Conservation (phyloP, 2,888 invertebrate genomes). For the Julus scandinavius region DNA sequence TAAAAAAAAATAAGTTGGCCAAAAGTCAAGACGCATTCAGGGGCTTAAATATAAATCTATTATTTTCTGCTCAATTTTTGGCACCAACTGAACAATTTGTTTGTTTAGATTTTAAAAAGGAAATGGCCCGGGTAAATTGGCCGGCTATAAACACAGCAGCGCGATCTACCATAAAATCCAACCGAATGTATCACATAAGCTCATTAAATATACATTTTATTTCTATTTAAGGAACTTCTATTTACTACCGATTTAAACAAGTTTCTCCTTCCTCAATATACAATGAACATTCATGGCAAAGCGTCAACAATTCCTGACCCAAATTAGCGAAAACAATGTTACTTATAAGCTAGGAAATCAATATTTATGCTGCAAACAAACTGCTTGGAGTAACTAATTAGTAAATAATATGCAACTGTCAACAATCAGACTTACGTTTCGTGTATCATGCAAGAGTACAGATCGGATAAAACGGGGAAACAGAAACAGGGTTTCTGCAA, state of each 20-base stretch:
- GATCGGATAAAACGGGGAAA: no score
- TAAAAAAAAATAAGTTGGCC: neutral
- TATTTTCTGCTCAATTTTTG: neutral
- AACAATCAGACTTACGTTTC: neutral
- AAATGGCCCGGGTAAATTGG: slow-evolving; percentile 9
- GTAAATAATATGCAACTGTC: neutral
- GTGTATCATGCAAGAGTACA: no score
- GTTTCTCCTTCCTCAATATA: neutral
- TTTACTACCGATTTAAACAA: neutral
- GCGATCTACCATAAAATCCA: neutral
- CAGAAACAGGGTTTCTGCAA: no score
- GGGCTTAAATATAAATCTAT: neutral
- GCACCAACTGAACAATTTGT: neutral
- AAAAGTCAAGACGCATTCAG: neutral
- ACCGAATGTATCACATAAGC: neutral
- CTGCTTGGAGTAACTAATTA: no score
- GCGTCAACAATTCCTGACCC: neutral
- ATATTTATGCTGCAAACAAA: neutral
- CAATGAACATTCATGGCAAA: neutral
- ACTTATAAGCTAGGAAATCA: neutral
- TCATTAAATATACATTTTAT: neutral
- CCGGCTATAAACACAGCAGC: neutral
- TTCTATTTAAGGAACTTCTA: slow-evolving; percentile 31
- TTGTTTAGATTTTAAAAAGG: slow-evolving; percentile 25
- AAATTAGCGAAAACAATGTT: neutral